phyloP scores from a whole-genome alignment of 2,888 invertebrate species.

The Brachyptera risi region DNA sequence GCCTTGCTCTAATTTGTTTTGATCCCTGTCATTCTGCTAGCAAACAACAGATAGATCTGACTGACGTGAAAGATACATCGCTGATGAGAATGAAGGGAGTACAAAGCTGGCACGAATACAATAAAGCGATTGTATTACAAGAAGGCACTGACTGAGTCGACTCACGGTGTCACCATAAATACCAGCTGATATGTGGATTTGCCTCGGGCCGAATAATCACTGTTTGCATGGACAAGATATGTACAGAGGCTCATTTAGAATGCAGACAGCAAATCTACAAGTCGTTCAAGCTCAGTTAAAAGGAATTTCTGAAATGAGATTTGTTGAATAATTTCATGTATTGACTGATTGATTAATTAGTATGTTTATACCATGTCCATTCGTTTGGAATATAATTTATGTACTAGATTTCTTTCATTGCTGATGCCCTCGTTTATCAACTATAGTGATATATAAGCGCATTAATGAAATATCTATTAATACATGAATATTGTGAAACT shows the following conservation, averaged over 20 bases:
- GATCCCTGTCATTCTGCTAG: too few species aligned
- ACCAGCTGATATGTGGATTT: conserved; percentile 12
- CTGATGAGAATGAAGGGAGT: not conserved
- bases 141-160: conserved; percentile 11
- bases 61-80: too few species aligned
- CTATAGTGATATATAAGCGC: too few species aligned
- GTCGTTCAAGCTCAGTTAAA: not conserved
- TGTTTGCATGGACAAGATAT: too few species aligned
- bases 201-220: too few species aligned
- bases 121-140: not conserved
- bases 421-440: conserved; percentile 1
- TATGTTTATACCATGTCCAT: conserved; percentile 17
- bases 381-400: conserved; percentile 3
- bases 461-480: too few species aligned
- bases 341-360: conserved; percentile 21
- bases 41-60: too few species aligned
- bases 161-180: conserved; percentile 13
- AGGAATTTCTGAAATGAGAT: conserved; percentile 11
- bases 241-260: not conserved
- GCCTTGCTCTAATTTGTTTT: too few species aligned
- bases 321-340: conserved; percentile 13
- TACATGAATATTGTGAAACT: too few species aligned
- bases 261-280: conserved; percentile 8
- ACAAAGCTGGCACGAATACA: not conserved
- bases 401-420: conserved; percentile 3